A percentile compares a stretch with the other conserved stretches of the same genome.
Conservation (phyloP, 2,888 invertebrate genomes). For the Acleris laterana region DNA sequence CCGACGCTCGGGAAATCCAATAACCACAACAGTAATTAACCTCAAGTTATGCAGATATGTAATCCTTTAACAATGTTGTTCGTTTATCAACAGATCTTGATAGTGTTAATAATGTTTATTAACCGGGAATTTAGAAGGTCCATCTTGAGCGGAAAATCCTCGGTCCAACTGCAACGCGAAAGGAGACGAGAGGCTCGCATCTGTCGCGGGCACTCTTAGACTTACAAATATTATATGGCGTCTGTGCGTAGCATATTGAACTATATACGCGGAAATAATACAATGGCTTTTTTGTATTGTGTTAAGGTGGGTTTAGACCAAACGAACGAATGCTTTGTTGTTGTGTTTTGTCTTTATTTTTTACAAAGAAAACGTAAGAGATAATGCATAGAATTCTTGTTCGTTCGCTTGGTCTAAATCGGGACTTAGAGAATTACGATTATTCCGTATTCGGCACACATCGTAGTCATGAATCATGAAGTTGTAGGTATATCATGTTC, state of each 20-base stretch:
- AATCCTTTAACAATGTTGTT: neutral
- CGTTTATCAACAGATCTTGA: too few relatives aligned
- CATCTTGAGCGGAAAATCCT: neutral
- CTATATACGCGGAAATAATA: constrained; percentile 18
- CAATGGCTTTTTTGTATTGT: neutral
- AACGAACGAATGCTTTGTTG: too few relatives aligned
- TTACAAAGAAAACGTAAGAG: too few relatives aligned
- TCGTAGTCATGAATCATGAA: neutral
- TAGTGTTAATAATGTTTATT: too few relatives aligned
- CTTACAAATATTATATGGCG: neutral
- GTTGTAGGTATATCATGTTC: too few relatives aligned
- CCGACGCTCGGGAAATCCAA: neutral
- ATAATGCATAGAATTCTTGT: too few relatives aligned
- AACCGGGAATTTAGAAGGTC: too few relatives aligned
- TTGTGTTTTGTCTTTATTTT: too few relatives aligned
- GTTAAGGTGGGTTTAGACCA: too few relatives aligned
- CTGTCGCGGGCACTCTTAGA: neutral
- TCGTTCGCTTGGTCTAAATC: too few relatives aligned
- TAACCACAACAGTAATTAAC: constrained; percentile 7
- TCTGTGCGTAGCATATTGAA: constrained; percentile 15
- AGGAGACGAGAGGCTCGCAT: neutral
- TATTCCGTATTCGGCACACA: neutral
- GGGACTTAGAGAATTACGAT: too few relatives aligned
- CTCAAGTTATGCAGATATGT: neutral
- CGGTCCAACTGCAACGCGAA: neutral